phyloP scores from a whole-genome alignment of 2,113 vertebrate species.

The Nibea albiflora region DNA sequence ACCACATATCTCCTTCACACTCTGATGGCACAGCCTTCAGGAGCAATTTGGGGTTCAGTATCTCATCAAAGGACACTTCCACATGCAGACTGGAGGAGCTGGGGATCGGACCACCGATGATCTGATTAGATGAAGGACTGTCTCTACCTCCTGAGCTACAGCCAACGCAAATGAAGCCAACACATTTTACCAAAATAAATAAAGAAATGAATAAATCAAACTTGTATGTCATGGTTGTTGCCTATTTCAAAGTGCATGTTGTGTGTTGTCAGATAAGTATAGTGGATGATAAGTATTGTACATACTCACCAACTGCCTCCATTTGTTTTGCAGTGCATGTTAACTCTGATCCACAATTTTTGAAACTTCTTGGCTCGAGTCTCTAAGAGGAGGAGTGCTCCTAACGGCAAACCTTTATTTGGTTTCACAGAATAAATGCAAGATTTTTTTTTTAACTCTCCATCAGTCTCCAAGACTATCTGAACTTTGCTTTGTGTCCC shows the following conservation, averaged over 20 bases:
- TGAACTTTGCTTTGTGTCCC: conserved; percentile 5
- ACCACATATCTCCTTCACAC: too few relatives aligned
- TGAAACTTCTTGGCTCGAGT: background rate
- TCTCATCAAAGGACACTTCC: too few relatives aligned
- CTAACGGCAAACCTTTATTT: background rate
- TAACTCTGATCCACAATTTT: background rate
- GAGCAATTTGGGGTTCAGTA: too few relatives aligned
- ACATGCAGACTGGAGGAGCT: too few relatives aligned
- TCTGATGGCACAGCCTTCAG: too few relatives aligned
- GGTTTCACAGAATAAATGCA: conserved; percentile 6
- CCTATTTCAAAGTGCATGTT: background rate
- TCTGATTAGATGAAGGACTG: too few relatives aligned
- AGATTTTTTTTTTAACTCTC: background rate
- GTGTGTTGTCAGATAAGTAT: background rate
- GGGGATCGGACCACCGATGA: too few relatives aligned
- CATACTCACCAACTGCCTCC: background rate
- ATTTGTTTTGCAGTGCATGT: background rate
- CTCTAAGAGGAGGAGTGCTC: background rate
- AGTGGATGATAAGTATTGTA: background rate
- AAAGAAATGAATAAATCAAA: too few relatives aligned
- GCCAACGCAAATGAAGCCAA: too few relatives aligned
- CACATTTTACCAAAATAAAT: too few relatives aligned
- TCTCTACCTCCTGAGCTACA: too few relatives aligned
- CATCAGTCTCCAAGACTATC: background rate
- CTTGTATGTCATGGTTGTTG: background rate